These are phyloP conservation scores for Tigriopus japonicus DNA, from an alignment of 1,140 invertebrate genomes.

Conservation along the genomic window DNA sequence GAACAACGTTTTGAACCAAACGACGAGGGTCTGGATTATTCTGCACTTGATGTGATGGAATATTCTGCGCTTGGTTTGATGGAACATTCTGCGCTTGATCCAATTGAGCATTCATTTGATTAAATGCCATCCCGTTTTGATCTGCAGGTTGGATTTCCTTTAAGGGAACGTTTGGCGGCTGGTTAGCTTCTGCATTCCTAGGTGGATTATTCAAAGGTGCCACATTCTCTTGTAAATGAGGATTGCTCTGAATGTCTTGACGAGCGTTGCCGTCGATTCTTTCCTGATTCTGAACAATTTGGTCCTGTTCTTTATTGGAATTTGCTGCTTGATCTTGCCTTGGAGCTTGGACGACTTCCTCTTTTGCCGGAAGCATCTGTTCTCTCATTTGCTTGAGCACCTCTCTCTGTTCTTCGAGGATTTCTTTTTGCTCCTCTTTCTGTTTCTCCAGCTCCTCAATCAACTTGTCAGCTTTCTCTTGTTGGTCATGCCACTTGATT, in stretches of 20 bases:
- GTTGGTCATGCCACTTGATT: background rate
- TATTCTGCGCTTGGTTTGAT: background rate
- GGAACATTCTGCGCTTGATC: background rate
- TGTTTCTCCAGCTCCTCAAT: background rate
- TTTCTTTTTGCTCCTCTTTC: slow-evolving; percentile 2
- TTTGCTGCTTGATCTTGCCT: background rate
- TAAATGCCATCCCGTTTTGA: background rate
- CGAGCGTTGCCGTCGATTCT: background rate
- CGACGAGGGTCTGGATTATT: background rate
- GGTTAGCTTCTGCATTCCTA: background rate
- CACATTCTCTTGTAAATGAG: background rate
- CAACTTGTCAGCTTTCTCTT: background rate
- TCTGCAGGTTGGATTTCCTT: background rate
- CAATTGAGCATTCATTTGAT: background rate
- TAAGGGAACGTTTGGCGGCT: background rate
- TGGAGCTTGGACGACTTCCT: background rate
- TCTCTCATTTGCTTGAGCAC: background rate
- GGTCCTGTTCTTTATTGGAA: background rate
- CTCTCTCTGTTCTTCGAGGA: background rate
- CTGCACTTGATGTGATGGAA: background rate
- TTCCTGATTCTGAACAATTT: background rate
- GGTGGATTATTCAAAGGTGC: background rate
- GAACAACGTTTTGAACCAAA: background rate
- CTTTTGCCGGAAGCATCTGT: background rate
- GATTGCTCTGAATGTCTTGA: background rate